These are phyloP conservation scores for Dreissena polymorpha DNA, from an alignment of 1,140 invertebrate species.

Conservation along the genomic window DNA sequence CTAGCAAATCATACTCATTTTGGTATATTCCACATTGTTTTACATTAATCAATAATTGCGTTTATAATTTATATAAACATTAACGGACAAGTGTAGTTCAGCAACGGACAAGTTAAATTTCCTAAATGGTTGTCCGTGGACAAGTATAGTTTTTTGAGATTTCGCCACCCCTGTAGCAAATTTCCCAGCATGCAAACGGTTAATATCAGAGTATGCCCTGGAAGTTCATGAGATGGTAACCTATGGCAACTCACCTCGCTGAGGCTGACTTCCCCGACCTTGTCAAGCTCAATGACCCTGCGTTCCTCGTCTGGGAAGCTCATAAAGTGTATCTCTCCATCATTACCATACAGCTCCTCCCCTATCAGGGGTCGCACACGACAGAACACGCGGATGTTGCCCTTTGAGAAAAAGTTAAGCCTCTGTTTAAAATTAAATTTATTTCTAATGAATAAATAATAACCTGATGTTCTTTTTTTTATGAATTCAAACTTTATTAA, in stretches of 20 bases:
- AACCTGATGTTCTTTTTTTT: not conserved
- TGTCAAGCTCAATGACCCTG: constrained; percentile 80
- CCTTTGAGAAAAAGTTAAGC: constrained; percentile 54
- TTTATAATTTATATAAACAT: too few species aligned
- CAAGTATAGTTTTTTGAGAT: too few species aligned
- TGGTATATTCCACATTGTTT: too few species aligned
- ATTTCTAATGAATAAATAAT: not conserved
- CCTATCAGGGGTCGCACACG: constrained; percentile 98
- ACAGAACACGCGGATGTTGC: constrained; percentile 99
- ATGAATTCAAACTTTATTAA: not conserved
- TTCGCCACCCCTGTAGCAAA: too few species aligned
- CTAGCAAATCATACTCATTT: too few species aligned
- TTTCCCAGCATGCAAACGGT: too few species aligned
- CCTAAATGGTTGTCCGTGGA: too few species aligned
- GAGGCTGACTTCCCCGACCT: constrained; percentile 64
- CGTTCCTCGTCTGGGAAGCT: constrained; percentile 96
- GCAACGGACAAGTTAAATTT: too few species aligned
- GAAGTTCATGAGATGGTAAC: too few species aligned
- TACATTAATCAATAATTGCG: too few species aligned
- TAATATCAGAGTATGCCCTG: too few species aligned
- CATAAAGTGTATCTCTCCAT: constrained; percentile 96
- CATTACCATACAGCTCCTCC: constrained; percentile 93
- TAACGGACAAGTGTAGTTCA: too few species aligned
- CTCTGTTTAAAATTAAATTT: not conserved
- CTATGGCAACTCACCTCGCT: constrained; percentile 74